Percentiles rank a stretch among this genome's conserved stretches.
Evolutionary conservation across 2,113 vertebrate species (phyloP).

Genomic region (Nothocercus julius): DNA sequence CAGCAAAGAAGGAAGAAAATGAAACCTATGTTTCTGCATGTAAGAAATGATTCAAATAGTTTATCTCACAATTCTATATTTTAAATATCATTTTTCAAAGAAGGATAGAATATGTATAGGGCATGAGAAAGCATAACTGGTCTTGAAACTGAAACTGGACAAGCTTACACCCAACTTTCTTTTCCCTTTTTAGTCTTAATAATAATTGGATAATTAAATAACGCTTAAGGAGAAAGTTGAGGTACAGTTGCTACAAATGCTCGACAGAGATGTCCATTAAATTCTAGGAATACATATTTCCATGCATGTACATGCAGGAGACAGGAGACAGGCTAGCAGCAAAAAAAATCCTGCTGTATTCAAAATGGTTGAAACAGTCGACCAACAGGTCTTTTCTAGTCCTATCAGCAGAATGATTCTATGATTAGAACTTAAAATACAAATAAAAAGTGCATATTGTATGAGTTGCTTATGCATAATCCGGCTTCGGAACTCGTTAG

Average conservation of each 20-base stretch:
- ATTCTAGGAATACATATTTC: neutral
- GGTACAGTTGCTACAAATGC: neutral
- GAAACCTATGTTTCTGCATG: neutral
- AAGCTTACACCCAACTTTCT: neutral
- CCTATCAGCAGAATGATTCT: neutral
- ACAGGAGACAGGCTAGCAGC: neutral
- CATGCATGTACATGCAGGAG: neutral
- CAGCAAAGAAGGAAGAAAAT: neutral
- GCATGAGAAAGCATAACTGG: neutral
- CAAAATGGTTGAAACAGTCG: slow-evolving; percentile 15
- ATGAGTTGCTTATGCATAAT: slow-evolving; percentile 27
- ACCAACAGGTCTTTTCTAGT: neutral
- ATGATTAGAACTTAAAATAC: slow-evolving; percentile 8
- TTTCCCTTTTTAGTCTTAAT: neutral
- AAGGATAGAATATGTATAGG: neutral
- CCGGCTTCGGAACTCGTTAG: slow-evolving; percentile 1
- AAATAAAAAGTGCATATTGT: neutral
- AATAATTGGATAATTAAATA: neutral
- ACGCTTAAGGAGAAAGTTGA: neutral
- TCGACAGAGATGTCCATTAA: neutral
- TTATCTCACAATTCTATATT: neutral
- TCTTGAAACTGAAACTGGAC: neutral
- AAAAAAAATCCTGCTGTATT: neutral
- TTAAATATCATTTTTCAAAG: neutral
- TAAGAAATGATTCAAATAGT: neutral